Conservation (phyloP, 2,113 vertebrate species). For the Hoplias malabaricus region DNA sequence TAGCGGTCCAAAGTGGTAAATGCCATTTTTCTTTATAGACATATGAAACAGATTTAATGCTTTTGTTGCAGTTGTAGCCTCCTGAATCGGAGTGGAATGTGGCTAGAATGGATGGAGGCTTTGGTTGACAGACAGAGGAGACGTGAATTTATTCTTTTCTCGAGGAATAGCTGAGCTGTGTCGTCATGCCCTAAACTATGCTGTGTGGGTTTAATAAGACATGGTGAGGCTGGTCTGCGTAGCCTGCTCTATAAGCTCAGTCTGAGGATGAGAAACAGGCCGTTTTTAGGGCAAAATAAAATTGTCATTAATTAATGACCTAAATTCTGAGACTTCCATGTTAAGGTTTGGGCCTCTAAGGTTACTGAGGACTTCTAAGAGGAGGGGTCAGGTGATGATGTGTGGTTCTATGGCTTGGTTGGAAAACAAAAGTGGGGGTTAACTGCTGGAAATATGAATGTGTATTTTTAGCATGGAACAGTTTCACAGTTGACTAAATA, state of each 20-base stretch:
- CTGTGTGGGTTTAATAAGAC: constrained; percentile 2
- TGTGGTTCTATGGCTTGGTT: not conserved
- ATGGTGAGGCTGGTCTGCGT: not conserved
- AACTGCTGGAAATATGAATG: constrained; percentile 6
- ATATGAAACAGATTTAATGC: not conserved
- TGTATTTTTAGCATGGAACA: constrained; percentile 62
- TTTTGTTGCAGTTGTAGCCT: not conserved
- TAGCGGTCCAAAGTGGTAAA: not conserved
- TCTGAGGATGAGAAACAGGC: not conserved
- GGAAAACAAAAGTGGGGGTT: constrained; percentile 9
- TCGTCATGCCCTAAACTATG: not conserved
- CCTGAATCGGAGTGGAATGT: not conserved
- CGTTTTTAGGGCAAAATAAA: not conserved
- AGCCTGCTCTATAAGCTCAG: not conserved
- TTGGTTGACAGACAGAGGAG: not conserved
- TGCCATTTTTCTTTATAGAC: not conserved
- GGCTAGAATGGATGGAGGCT: constrained; percentile 20
- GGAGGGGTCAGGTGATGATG: not conserved
- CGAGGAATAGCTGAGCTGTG: not conserved
- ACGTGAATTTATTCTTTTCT: constrained; percentile 5
- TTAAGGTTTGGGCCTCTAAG: not conserved
- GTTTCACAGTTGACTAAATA: constrained; percentile 64
- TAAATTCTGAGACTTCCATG: too few relatives aligned
- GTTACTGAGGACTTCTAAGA: not conserved
- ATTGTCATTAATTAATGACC: too few relatives aligned